Evolutionary conservation across 2,113 vertebrate genomes (phyloP).

Genomic region (Ranitomeya variabilis): DNA sequence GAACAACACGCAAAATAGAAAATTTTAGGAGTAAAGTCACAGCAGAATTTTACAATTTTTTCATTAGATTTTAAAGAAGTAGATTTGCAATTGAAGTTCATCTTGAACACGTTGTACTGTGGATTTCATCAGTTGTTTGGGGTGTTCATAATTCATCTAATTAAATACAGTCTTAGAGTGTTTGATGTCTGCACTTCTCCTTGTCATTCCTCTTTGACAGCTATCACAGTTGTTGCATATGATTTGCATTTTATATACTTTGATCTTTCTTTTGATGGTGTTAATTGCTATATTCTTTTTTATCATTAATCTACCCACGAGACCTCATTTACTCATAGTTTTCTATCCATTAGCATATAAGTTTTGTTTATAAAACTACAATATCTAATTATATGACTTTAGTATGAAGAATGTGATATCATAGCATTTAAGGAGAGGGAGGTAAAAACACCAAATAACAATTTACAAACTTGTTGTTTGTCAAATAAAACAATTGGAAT

Average conservation of each 20-base stretch:
- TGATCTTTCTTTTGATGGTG: conserved; percentile 51
- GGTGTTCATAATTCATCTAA: conserved; percentile 19
- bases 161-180: conserved; percentile 24
- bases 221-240: conserved; percentile 50
- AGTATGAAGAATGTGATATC: not conserved
- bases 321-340: conserved; percentile 45
- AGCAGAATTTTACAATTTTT: not conserved
- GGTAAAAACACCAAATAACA: not conserved
- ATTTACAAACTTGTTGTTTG: not conserved
- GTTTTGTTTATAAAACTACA: conserved; percentile 10
- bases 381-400: conserved; percentile 20
- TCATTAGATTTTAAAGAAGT: not conserved
- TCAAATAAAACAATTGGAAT: not conserved
- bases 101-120: not conserved
- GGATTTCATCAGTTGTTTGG: not conserved
- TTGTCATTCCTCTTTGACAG: conserved; percentile 52
- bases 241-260: conserved; percentile 55
- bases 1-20: not conserved
- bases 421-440: not conserved
- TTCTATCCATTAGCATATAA: conserved; percentile 27
- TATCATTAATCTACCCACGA: conserved; percentile 43
- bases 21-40: not conserved
- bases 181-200: conserved; percentile 35
- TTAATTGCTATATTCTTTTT: conserved; percentile 54
- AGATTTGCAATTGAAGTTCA: not conserved